Evolutionary conservation across 92 coral and sea anemone genomes (phyloP).

Genomic region (Parazoanthus swiftii): DNA sequence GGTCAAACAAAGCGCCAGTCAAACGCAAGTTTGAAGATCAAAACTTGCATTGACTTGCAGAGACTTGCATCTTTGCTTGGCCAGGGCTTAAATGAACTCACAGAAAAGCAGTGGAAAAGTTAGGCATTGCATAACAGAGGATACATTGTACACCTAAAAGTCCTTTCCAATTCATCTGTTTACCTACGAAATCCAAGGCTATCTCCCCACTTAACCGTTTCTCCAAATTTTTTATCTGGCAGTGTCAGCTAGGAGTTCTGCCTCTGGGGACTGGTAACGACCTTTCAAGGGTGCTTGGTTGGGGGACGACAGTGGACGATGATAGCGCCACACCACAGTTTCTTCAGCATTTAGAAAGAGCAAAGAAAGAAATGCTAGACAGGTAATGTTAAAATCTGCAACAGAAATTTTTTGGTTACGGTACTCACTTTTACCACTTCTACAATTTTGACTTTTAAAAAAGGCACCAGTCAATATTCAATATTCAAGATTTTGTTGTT

Average conservation of each 20-base stretch:
- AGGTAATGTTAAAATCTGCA: conserved; percentile 53
- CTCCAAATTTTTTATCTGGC: neutral
- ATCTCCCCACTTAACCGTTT: neutral
- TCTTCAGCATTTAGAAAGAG: conserved; percentile 90
- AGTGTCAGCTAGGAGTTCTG: conserved; percentile 96
- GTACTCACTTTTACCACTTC: neutral
- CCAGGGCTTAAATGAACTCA: too few species aligned
- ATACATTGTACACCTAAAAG: too few species aligned
- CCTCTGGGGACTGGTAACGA: conserved; percentile 99
- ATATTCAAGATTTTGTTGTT: too few species aligned
- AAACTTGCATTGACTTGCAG: too few species aligned
- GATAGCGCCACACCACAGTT: conserved; percentile 87
- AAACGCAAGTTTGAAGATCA: too few species aligned
- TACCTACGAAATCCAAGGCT: neutral
- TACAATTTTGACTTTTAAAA: too few species aligned
- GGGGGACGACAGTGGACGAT: conserved; percentile 96
- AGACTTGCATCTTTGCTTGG: too few species aligned
- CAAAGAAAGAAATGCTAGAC: conserved; percentile 92
- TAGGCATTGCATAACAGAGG: too few species aligned
- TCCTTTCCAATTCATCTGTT: too few species aligned
- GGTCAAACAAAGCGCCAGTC: too few species aligned
- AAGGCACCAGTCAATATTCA: too few species aligned
- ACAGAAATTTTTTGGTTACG: neutral
- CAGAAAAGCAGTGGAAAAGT: too few species aligned
- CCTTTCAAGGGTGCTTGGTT: conserved; percentile 91